Evolutionary conservation across 2,888 invertebrate genomes (phyloP).

Genomic region (Hypolimnas misippus): DNA sequence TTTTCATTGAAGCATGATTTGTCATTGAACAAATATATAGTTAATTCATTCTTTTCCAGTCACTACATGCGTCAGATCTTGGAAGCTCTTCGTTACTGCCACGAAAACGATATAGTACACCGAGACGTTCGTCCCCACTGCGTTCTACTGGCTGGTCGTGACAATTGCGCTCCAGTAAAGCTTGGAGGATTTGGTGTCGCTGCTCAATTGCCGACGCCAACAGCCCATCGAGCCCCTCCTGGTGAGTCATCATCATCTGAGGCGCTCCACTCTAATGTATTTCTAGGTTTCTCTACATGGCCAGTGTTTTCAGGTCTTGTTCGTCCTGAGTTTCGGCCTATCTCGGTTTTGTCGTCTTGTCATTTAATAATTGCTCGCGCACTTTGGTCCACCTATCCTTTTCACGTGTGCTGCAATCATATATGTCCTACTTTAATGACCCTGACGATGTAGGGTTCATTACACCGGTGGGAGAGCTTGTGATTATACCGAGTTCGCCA

Average conservation of each 20-base stretch:
- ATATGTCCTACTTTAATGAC: no score
- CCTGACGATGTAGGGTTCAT: no score
- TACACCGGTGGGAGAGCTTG: no score
- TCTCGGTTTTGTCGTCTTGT: no score
- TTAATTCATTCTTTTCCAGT: constrained; percentile 82
- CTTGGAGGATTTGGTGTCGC: constrained; percentile 99
- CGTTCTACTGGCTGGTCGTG: constrained; percentile 96
- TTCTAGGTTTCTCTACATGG: not conserved
- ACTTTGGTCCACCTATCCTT: no score
- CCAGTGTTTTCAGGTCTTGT: no score
- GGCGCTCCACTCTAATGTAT: not conserved
- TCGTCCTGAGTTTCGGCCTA: no score
- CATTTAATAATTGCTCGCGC: no score
- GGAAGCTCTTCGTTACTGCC: constrained; percentile 98
- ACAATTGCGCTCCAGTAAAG: constrained; percentile 99
- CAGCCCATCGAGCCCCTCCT: constrained; percentile 80
- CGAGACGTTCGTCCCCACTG: constrained; percentile 99
- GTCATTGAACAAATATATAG: no score
- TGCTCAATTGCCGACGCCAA: constrained; percentile 93
- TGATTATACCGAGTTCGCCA: no score
- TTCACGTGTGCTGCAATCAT: no score
- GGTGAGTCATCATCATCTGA: constrained; percentile 48
- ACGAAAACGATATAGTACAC: constrained; percentile 98
- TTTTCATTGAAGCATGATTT: no score
- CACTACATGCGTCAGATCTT: constrained; percentile 99